Evolutionary conservation across 2,113 vertebrate species (phyloP), one percentile per base, ranked within the genome.

Genomic region (Antechinus stuartii): DNA sequence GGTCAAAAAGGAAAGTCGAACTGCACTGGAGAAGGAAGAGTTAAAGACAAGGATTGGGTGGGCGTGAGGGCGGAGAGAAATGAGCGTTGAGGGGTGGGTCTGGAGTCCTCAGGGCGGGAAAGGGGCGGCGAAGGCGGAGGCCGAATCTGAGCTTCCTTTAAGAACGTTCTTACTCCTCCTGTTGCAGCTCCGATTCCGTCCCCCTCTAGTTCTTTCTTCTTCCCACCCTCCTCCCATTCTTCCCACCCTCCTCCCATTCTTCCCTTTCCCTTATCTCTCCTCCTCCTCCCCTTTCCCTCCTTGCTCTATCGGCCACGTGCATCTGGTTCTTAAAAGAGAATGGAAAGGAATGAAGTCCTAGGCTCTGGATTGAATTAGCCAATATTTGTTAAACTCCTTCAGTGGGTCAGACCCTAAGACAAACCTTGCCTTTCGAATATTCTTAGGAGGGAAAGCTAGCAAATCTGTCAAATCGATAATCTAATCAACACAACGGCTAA

Each of bases 271-370:
- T 30, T 35, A 42, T 90, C 91, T 91, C 52, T 50, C 55, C 56
- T 0, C 53, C 46, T 30, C 12, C 47, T 10, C 53, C 52, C 30
- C 24, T 1, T 46, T n/a, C 14, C 42, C n/a, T 0, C 89, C n/a
- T 27, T 25, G 11, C 23, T 55, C 46, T 14, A 19, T 7, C 12
- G 4, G 0, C 0, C 3, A 35, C 0, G 5, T 3, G 0, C 2
- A 8, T 3, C 2, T 0, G 57, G 8, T 68, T 2, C 9, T 0
- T 0, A 0, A 9, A 0, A 1, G 0, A 4, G 11, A 0, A 5
- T 0, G 1, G 0, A 2, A 3, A 0, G 8, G 1, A 0, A 19
- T 30, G 14, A 42, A 84, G 35, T 30, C 12, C 12, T 16, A 14
- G 61, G 12, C 0, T 7, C 68, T 42, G 35, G 14, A 19, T 26